Evolutionary conservation across 92 coral and sea anemone genomes (phyloP).

Genomic region (Chrysogorgia sp.): DNA sequence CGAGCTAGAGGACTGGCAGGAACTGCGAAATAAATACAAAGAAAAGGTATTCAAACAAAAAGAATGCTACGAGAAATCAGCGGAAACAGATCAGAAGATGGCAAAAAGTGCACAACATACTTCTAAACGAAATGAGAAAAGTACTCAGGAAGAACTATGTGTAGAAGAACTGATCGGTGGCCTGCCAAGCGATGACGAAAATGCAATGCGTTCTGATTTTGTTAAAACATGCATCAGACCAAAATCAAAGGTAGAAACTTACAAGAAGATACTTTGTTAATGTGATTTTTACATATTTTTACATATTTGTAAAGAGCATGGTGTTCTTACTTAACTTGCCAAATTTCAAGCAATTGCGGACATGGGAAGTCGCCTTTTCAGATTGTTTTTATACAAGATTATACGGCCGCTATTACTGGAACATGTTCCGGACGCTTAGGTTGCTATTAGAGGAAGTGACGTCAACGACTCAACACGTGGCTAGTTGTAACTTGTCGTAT

Average conservation of each 20-base stretch:
- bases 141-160: neutral
- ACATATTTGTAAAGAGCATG: no score
- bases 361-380: no score
- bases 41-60: conserved; percentile 7
- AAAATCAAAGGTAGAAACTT: conserved; percentile 7
- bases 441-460: no score
- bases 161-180: conserved; percentile 1
- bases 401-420: no score
- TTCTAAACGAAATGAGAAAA: neutral
- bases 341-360: no score
- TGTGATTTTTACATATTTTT: neutral
- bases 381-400: no score
- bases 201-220: no score
- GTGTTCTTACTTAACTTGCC: no score
- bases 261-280: neutral
- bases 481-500: no score
- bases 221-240: no score
- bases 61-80: conserved; percentile 13
- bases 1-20: conserved; percentile 15
- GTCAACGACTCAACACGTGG: no score
- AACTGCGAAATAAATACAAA: conserved; percentile 36
- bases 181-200: neutral
- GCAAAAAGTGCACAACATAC: neutral
- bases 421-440: no score
- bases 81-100: neutral